Percentiles rank a stretch among this genome's conserved stretches.
Evolutionary conservation across 2,888 invertebrate species (phyloP).

Genomic region (Proisotoma minuta): DNA sequence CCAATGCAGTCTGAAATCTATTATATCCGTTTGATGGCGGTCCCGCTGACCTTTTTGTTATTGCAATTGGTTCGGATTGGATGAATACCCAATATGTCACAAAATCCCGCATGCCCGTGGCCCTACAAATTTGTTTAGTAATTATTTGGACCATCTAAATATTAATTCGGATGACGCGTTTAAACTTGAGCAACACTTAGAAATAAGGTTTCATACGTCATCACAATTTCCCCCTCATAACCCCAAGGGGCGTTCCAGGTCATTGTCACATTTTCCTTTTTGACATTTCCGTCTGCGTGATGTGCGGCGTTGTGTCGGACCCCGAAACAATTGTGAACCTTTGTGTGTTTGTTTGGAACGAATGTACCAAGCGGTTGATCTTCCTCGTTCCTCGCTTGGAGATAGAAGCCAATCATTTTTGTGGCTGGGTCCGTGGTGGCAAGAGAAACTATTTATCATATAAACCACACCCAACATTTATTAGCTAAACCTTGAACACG

Average conservation of each 20-base stretch:
- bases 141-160: too few species aligned
- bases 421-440: not conserved
- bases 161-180: too few species aligned
- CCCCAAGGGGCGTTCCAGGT: slow-evolving; percentile 16
- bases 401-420: slow-evolving; percentile 18
- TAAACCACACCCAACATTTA: too few species aligned
- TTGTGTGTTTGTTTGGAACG: slow-evolving; percentile 12
- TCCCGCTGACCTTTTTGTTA: too few species aligned
- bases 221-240: slow-evolving; percentile 13
- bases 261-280: slow-evolving; percentile 14
- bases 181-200: too few species aligned
- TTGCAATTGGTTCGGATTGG: slow-evolving; percentile 1
- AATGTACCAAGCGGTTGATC: slow-evolving; percentile 12
- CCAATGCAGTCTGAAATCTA: too few species aligned
- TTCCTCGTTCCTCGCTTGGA: slow-evolving; percentile 16
- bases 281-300: slow-evolving; percentile 14
- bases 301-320: slow-evolving; percentile 21
- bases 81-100: slow-evolving; percentile 18
- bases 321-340: slow-evolving; percentile 20
- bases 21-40: too few species aligned
- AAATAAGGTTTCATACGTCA: slow-evolving; percentile 11
- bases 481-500: too few species aligned
- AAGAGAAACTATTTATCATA: too few species aligned
- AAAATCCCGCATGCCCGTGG: slow-evolving; percentile 11
- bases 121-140: slow-evolving; percentile 7